Evolutionary conservation across 2,797 vertebrate species (phyloP), one percentile per base, ranked within the genome.

Genomic region (Rhinoraja longicauda): DNA sequence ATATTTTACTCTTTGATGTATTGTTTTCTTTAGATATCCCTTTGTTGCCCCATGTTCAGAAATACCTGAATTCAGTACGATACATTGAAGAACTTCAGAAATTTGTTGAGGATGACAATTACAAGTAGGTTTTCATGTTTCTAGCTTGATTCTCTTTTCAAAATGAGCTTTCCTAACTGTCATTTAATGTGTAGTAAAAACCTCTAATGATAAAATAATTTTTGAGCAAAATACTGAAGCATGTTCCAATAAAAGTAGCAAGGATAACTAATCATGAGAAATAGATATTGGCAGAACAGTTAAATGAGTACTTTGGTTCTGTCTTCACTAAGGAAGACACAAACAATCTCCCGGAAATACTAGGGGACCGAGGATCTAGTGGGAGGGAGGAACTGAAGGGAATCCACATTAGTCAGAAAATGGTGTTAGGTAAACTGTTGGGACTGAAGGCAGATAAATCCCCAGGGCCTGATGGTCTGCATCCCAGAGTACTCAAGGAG

Each of bases 41-140:
- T 93, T 95, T 98, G 95, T 96, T 99, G 97, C 98, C 97, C 96
- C 98, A 99, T 67, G 97, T 99, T 94, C 99, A 99, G 95, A 99
- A 99, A 95, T 99, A 99, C 86, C 97, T 99, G 90, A 99, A 98
- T 96, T 99, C 99, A 0, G 98, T 99, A 94, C 97, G 98, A 64
- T 99, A 99, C 95, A 99, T 99, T 94, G 99, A 99, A 96, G 99
- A 99, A 94, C 96, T 99, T 84, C 99, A 99, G 92, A 99, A 99
- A 96, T 99, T 99, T 97, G 99, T 99, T 94, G 99, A 99, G 96
- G 99, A 99, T 32, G 99, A 99, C 95, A 99, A 99, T 96, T 99
- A 99, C 95, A 99, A 99, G 99, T 99, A 97, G 97, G 98, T 96
- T 93, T 72, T 57, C 62, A 45, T 91, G 4, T 59, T 12, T 67